phyloP scores from a whole-genome alignment of 64 coral and sea anemone species.

The Montipora foliosa region DNA sequence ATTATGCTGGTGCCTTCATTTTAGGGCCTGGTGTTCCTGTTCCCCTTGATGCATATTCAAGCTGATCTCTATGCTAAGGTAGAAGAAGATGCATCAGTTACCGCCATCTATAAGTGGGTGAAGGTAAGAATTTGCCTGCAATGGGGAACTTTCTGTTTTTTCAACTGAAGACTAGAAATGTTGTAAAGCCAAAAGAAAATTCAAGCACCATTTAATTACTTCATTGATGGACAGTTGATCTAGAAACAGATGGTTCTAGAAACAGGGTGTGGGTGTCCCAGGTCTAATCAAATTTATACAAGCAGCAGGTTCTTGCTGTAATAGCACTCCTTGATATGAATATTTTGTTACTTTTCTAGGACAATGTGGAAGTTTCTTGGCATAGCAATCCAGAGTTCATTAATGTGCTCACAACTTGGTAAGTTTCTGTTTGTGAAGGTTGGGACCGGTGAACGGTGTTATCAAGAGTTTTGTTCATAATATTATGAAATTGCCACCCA shows the following conservation, averaged over 20 bases:
- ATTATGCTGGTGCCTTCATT: neutral
- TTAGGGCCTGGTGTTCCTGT: slow-evolving; percentile 90
- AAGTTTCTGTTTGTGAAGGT: neutral
- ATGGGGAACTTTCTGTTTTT: too few relatives aligned
- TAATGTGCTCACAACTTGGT: slow-evolving; percentile 92
- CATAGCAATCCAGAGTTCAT: slow-evolving; percentile 89
- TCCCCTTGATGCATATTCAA: slow-evolving; percentile 89
- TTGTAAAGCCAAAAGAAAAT: too few relatives aligned
- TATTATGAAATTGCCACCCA: too few relatives aligned
- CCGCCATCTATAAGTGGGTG: slow-evolving; percentile 97
- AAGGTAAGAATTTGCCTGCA: slow-evolving; percentile 46
- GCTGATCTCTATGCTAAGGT: slow-evolving; percentile 88
- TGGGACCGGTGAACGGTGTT: too few relatives aligned
- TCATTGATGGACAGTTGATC: too few relatives aligned
- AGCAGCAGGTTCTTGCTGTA: too few relatives aligned
- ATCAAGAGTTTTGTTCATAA: too few relatives aligned
- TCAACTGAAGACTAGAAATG: too few relatives aligned
- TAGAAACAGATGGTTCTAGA: too few relatives aligned
- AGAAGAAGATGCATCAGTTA: slow-evolving; percentile 85
- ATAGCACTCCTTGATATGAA: neutral
- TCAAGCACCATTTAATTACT: too few relatives aligned
- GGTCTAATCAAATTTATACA: too few relatives aligned
- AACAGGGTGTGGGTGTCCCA: too few relatives aligned
- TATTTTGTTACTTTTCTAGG: slow-evolving; percentile 34
- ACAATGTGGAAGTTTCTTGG: slow-evolving; percentile 83